Evolutionary conservation across 2,888 invertebrate genomes (phyloP).

Genomic region (Helleia helle): DNA sequence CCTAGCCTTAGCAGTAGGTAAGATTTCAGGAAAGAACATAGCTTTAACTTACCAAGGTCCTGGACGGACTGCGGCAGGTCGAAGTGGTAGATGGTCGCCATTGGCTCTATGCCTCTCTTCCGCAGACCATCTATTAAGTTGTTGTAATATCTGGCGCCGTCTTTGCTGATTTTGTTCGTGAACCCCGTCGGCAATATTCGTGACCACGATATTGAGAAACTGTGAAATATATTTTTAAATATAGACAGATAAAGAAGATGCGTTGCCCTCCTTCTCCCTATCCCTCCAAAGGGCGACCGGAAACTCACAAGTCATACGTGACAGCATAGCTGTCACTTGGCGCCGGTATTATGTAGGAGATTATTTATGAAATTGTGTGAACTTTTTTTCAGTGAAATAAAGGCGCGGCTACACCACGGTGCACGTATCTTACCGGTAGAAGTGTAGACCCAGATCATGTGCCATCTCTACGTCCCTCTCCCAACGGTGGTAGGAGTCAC

Average conservation of each 20-base stretch:
- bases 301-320: too few species aligned
- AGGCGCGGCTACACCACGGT: too few species aligned
- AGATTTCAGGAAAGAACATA: too few species aligned
- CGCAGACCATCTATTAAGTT: constrained; percentile 78
- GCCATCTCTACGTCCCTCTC: constrained; percentile 73
- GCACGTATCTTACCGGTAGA: constrained; percentile 23
- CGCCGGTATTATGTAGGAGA: too few species aligned
- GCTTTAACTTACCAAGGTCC: constrained; percentile 25
- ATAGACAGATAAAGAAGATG: too few species aligned
- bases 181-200: constrained; percentile 78
- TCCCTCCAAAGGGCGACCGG: too few species aligned
- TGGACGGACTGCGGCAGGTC: constrained; percentile 63
- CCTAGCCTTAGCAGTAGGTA: too few species aligned
- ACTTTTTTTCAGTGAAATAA: constrained; percentile 21
- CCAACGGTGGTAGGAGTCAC: constrained; percentile 77
- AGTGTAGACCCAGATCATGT: constrained; percentile 63
- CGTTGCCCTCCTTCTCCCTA: too few species aligned
- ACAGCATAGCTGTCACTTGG: too few species aligned
- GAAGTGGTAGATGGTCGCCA: constrained; percentile 75
- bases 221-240: constrained; percentile 24
- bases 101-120: constrained; percentile 72
- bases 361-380: too few species aligned
- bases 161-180: constrained; percentile 72
- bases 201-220: constrained; percentile 80
- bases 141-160: constrained; percentile 81